Evolutionary conservation across 2,113 vertebrate genomes (phyloP).

Genomic region (Xenopus borealis): DNA sequence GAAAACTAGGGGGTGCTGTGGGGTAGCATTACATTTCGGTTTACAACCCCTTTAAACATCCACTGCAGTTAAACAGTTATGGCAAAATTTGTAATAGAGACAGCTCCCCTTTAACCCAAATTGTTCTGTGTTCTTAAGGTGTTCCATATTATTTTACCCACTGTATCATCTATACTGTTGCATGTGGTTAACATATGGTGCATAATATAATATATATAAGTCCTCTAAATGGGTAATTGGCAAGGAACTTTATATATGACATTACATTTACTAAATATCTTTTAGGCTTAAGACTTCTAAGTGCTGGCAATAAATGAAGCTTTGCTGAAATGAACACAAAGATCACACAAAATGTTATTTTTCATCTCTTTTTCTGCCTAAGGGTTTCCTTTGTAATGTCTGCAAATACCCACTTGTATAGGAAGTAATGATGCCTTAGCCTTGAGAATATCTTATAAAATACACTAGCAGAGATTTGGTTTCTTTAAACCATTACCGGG

Average conservation of each 20-base stretch:
- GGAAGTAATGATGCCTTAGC: neutral
- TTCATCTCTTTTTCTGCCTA: neutral
- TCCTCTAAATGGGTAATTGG: conserved; percentile 27
- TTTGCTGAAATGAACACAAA: conserved; percentile 9
- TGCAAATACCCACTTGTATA: neutral
- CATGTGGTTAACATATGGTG: conserved; percentile 33
- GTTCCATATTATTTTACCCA: too few species aligned
- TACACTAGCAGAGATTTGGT: too few species aligned
- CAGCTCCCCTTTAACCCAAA: too few species aligned
- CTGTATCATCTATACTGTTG: conserved; percentile 5
- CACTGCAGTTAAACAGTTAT: too few species aligned
- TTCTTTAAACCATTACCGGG: too few species aligned
- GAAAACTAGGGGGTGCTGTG: too few species aligned
- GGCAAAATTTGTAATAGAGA: too few species aligned
- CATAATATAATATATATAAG: conserved; percentile 24
- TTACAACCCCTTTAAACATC: too few species aligned
- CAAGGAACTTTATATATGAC: conserved; percentile 29
- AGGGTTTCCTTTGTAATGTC: conserved; percentile 8
- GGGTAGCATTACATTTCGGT: too few species aligned
- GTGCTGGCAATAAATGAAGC: conserved; percentile 34
- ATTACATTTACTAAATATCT: conserved; percentile 6
- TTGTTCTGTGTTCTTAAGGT: too few species aligned
- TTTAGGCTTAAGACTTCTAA: conserved; percentile 25
- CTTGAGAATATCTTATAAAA: neutral
- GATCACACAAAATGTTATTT: conserved; percentile 21